These are phyloP conservation scores for Hylomyscus alleni DNA, from an alignment of 2,797 vertebrate species.

Conservation along the genomic window DNA sequence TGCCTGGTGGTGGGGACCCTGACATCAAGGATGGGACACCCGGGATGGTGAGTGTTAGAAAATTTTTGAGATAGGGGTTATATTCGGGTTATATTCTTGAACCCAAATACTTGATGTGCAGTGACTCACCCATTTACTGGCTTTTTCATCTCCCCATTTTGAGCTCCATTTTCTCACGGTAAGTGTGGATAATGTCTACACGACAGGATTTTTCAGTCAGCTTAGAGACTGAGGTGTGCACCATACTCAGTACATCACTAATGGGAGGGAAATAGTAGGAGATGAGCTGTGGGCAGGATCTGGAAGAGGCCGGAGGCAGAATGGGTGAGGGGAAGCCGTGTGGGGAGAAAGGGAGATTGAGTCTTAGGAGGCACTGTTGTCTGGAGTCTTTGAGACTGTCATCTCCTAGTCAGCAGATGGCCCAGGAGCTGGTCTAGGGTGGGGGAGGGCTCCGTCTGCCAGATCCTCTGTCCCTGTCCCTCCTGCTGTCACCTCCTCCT, in stretches of 20 bases:
- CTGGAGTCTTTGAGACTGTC: slow-evolving; percentile 73
- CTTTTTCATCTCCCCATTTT: slow-evolving; percentile 59
- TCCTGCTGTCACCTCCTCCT: slow-evolving; percentile 83
- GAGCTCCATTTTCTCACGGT: slow-evolving; percentile 70
- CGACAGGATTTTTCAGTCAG: slow-evolving; percentile 44
- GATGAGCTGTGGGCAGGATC: background rate
- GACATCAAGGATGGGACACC: slow-evolving; percentile 81
- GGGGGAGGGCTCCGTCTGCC: slow-evolving; percentile 82
- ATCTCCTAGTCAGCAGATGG: slow-evolving; percentile 83
- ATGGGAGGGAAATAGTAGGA: background rate
- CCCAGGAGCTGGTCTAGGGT: slow-evolving; percentile 79
- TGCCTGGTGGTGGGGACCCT: slow-evolving; percentile 76
- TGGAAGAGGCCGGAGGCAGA: background rate
- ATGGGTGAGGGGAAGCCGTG: background rate
- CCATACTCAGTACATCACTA: background rate
- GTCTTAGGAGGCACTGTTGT: slow-evolving; percentile 66
- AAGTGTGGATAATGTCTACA: slow-evolving; percentile 53
- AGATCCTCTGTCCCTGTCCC: slow-evolving; percentile 76
- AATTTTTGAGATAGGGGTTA: slow-evolving; percentile 37
- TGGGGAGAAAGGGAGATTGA: slow-evolving; percentile 15
- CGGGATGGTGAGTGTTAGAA: slow-evolving; percentile 79
- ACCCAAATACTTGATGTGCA: slow-evolving; percentile 45
- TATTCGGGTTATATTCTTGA: slow-evolving; percentile 55
- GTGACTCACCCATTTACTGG: slow-evolving; percentile 60
- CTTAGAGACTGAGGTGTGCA: slow-evolving; percentile 21